Conservation (phyloP, 2,888 invertebrate species). For the Panopea generosa region DNA sequence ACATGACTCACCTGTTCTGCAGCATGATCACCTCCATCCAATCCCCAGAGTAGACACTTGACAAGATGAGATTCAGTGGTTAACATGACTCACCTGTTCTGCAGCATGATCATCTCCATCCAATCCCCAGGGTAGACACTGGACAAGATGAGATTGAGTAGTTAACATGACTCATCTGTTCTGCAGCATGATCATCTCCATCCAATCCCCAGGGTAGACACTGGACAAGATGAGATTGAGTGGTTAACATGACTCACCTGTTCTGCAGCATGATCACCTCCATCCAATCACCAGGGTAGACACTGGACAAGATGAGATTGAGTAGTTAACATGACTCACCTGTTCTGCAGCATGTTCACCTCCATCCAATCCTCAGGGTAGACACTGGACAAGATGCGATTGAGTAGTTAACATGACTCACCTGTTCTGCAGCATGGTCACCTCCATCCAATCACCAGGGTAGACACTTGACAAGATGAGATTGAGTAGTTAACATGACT, state of each 20-base stretch:
- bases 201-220: conserved; percentile 91
- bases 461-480: conserved; percentile 94
- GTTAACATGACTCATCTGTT: conserved; percentile 87
- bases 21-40: conserved; percentile 98
- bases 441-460: conserved; percentile 95
- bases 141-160: neutral
- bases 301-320: conserved; percentile 92
- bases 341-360: conserved; percentile 93
- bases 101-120: too few relatives aligned
- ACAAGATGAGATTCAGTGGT: conserved; percentile 93
- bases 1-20: conserved; percentile 89
- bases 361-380: conserved; percentile 97
- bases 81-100: conserved; percentile 88
- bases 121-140: too few relatives aligned
- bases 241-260: conserved; percentile 86
- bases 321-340: conserved; percentile 89
- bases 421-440: conserved; percentile 93
- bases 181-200: conserved; percentile 86
- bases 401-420: conserved; percentile 92
- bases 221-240: conserved; percentile 88
- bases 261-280: conserved; percentile 95
- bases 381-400: conserved; percentile 93
- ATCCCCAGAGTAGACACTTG: conserved; percentile 93
- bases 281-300: conserved; percentile 96
- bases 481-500: conserved; percentile 90